These are phyloP conservation scores for Monomorium pharaonis DNA, from an alignment of 1,140 invertebrate genomes.

Conservation along the genomic window DNA sequence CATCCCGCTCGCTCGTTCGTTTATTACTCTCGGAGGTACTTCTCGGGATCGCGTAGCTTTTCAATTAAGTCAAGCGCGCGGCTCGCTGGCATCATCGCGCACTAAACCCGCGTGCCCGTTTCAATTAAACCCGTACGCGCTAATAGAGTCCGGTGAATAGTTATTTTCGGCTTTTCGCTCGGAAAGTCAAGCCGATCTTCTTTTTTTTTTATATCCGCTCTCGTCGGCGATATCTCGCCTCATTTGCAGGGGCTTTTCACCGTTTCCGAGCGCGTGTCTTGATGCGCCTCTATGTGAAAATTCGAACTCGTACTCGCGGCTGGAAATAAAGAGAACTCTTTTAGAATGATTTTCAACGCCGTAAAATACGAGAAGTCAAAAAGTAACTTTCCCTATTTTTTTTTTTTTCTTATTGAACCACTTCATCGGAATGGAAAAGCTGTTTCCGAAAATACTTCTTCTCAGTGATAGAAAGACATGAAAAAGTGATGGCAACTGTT, in stretches of 20 bases:
- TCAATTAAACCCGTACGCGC: constrained; percentile 56
- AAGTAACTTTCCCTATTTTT: too few species aligned
- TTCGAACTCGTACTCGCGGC: not conserved
- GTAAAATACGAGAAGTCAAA: not conserved
- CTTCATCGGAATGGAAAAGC: too few species aligned
- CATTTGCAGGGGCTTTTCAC: constrained; percentile 9
- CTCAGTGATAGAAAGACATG: too few species aligned
- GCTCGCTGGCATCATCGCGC: not conserved
- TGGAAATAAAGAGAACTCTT: not conserved
- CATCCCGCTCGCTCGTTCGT: constrained; percentile 13
- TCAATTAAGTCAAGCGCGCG: constrained; percentile 58
- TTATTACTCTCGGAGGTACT: constrained; percentile 60
- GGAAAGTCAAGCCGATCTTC: constrained; percentile 34
- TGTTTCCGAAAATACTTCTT: too few species aligned
- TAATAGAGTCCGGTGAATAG: constrained; percentile 38
- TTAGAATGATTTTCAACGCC: not conserved
- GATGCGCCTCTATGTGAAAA: not conserved
- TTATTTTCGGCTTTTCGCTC: constrained; percentile 10
- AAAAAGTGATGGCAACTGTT: too few species aligned
- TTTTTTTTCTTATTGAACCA: too few species aligned
- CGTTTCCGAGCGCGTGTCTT: not conserved
- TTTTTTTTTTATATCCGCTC: constrained; percentile 18
- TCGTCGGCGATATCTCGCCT: not conserved
- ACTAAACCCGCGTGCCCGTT: constrained; percentile 49
- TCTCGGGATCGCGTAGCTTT: constrained; percentile 30